Percentiles rank a stretch among this genome's conserved stretches.
These are phyloP conservation scores for Emydura subglobosa DNA, from an alignment of 2,113 vertebrate genomes.

Conservation along the genomic window DNA sequence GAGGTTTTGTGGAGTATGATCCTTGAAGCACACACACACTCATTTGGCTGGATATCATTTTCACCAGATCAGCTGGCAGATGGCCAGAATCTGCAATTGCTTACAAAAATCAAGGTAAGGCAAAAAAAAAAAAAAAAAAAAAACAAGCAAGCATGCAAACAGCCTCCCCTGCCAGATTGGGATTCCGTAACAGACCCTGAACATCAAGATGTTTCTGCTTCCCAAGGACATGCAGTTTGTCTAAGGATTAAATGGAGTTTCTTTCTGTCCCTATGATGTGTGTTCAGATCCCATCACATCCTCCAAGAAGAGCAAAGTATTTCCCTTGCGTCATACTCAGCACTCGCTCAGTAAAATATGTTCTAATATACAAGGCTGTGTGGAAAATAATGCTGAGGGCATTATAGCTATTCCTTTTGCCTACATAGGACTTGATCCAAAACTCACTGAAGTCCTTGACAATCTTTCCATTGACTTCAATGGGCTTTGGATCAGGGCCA, in stretches of 20 bases:
- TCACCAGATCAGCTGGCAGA: neutral
- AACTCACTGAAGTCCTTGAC: neutral
- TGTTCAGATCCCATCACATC: fast-evolving
- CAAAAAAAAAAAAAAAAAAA: neutral
- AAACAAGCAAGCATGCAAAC: neutral
- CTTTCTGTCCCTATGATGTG: neutral
- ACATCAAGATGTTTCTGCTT: neutral
- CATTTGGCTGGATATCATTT: neutral
- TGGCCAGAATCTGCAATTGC: fast-evolving
- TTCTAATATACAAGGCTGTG: fast-evolving
- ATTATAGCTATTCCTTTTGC: neutral
- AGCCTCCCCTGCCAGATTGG: too few relatives aligned
- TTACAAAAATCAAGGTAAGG: neutral
- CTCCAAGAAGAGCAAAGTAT: fast-evolving
- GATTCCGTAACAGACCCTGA: neutral
- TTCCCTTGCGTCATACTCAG: neutral
- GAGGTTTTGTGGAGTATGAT: neutral
- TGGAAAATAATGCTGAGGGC: neutral
- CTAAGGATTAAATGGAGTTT: neutral
- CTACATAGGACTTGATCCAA: neutral
- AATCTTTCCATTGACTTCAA: neutral
- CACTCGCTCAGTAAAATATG: neutral
- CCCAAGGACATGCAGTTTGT: neutral
- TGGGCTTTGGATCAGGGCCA: fast-evolving
- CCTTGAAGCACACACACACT: fast-evolving